phyloP scores from a whole-genome alignment of 2,113 vertebrate genomes.

The Siniperca knerii region DNA sequence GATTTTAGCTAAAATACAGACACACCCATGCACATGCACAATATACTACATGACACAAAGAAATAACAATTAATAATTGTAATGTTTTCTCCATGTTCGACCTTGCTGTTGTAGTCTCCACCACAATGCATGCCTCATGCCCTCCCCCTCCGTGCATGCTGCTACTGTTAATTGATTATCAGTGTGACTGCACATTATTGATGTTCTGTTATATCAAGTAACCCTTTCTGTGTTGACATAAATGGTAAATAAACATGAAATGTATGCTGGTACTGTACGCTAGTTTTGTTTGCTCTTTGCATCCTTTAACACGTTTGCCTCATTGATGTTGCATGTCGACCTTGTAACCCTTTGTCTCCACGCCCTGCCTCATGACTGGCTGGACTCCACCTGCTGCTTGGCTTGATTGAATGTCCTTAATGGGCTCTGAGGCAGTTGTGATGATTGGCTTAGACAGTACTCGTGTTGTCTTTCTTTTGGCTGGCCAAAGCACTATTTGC shows the following conservation, averaged over 20 bases:
- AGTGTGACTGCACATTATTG: slow-evolving; percentile 48
- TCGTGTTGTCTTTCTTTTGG: slow-evolving; percentile 34
- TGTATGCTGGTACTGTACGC: background rate
- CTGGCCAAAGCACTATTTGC: slow-evolving; percentile 20
- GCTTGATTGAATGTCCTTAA: slow-evolving; percentile 23
- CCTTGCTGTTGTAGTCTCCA: slow-evolving; percentile 50
- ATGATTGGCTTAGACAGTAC: slow-evolving; percentile 15
- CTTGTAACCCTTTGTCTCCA: slow-evolving; percentile 28
- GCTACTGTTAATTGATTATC: slow-evolving; percentile 41
- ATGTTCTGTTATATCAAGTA: slow-evolving; percentile 43
- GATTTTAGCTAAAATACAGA: background rate
- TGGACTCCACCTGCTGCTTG: slow-evolving; percentile 37
- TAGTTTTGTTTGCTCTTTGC: slow-evolving; percentile 23
- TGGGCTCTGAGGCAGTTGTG: slow-evolving; percentile 15
- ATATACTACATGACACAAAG: background rate
- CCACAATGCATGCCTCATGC: slow-evolving; percentile 31
- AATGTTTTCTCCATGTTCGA: slow-evolving; percentile 38
- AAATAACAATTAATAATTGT: background rate
- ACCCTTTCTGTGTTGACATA: slow-evolving; percentile 16
- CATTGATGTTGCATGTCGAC: slow-evolving; percentile 45
- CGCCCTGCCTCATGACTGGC: slow-evolving; percentile 5
- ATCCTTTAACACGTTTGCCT: background rate
- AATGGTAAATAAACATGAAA: background rate
- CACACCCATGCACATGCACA: slow-evolving; percentile 2
- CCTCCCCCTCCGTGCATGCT: slow-evolving; percentile 28